A percentile compares a stretch with the other conserved stretches of the same genome.
Conservation (phyloP, 2,888 invertebrate genomes). For the Amphimallon solstitiale region DNA sequence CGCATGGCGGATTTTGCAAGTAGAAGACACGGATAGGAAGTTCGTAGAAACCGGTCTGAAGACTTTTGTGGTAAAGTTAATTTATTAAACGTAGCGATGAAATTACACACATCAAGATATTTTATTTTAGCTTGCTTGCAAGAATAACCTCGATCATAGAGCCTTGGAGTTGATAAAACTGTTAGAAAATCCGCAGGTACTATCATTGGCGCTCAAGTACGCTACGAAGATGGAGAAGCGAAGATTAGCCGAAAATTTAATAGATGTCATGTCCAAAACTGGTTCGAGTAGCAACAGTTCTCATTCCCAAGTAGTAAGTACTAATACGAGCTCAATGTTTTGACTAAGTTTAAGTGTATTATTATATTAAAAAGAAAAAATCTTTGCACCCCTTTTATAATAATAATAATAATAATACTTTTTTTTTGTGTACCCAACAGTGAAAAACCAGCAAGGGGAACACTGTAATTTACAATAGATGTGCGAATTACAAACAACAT, state of each 20-base stretch:
- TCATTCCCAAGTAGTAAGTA: slow-evolving; percentile 16
- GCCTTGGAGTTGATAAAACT: slow-evolving; percentile 89
- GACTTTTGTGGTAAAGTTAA: slow-evolving; percentile 81
- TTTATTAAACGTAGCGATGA: slow-evolving; percentile 15
- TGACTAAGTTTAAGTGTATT: no score
- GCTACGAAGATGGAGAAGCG: slow-evolving; percentile 81
- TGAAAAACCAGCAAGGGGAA: no score
- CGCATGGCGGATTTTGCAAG: slow-evolving; percentile 71
- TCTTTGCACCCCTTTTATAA: no score
- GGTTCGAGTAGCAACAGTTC: slow-evolving; percentile 45
- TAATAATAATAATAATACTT: no score
- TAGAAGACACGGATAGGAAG: slow-evolving; percentile 73
- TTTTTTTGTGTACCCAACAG: no score
- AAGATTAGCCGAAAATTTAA: slow-evolving; percentile 82
- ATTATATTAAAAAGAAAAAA: no score
- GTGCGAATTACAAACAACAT: no score
- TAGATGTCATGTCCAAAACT: slow-evolving; percentile 55
- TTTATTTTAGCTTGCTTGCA: slow-evolving; percentile 78
- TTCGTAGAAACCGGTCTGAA: slow-evolving; percentile 85
- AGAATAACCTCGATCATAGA: slow-evolving; percentile 84
- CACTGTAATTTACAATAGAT: no score
- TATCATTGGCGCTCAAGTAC: slow-evolving; percentile 90
- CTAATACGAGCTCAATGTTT: no score
- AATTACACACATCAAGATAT: neutral
- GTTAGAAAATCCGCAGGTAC: slow-evolving; percentile 78